These are phyloP conservation scores for Lasioglossum vierecki DNA, from an alignment of 2,888 invertebrate species.

Conservation along the genomic window DNA sequence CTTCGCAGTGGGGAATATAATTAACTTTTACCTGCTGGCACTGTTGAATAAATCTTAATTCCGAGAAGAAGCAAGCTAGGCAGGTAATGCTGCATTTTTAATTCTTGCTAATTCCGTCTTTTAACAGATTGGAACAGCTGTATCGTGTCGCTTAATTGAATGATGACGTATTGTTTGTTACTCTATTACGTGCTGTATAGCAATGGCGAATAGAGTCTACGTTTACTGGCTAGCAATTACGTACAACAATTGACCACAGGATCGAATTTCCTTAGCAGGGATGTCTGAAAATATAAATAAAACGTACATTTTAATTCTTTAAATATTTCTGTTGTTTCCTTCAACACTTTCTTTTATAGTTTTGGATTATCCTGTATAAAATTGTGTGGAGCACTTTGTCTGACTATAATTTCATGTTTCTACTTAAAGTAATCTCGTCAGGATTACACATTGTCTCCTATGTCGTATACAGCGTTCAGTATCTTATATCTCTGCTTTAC, in stretches of 20 bases:
- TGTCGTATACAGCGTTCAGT: not conserved
- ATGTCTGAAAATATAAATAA: not conserved
- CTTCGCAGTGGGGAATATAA: slow-evolving; percentile 1
- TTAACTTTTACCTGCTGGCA: slow-evolving; percentile 11
- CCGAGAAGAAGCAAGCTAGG: not conserved
- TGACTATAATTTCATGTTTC: not conserved
- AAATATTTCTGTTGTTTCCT: too few relatives aligned
- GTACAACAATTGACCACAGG: not conserved
- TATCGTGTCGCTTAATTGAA: not conserved
- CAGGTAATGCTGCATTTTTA: not conserved
- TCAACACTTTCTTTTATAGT: not conserved
- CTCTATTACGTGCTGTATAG: not conserved
- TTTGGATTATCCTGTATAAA: not conserved
- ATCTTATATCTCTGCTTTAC: not conserved
- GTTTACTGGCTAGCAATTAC: not conserved
- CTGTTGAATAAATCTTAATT: slow-evolving; percentile 15
- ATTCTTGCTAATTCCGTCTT: not conserved
- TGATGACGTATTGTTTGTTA: not conserved
- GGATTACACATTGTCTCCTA: not conserved
- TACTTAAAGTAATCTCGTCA: not conserved
- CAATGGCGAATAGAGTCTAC: not conserved
- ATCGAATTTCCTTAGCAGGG: too few relatives aligned
- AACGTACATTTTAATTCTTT: not conserved
- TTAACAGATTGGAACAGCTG: not conserved
- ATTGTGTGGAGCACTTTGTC: not conserved